Conservation (phyloP, 2,888 invertebrate genomes). For the Scaptomyza flava region DNA sequence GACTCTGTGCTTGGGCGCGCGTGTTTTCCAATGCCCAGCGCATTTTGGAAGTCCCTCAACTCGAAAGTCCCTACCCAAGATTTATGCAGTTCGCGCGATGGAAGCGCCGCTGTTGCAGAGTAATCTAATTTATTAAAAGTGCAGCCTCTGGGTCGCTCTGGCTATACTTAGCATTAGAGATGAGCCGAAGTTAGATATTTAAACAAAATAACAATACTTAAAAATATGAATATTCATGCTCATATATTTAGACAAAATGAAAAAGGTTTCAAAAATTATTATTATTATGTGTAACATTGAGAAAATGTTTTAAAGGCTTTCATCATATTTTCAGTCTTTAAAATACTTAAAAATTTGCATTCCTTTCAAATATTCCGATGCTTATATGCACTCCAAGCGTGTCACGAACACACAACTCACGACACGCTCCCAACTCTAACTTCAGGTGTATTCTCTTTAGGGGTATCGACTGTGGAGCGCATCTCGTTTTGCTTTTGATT, state of each 20-base stretch:
- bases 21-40: conserved; percentile 31
- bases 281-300: too few species aligned
- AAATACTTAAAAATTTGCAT: too few species aligned
- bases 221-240: too few species aligned
- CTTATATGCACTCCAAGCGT: not conserved
- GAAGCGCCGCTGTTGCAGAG: conserved; percentile 57
- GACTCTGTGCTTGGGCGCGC: conserved; percentile 46
- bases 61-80: conserved; percentile 32
- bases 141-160: conserved; percentile 56
- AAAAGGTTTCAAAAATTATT: too few species aligned
- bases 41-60: conserved; percentile 29
- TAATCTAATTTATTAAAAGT: conserved; percentile 79
- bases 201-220: too few species aligned
- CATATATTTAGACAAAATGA: too few species aligned
- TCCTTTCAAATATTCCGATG: too few species aligned
- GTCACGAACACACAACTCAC: not conserved
- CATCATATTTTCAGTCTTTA: too few species aligned
- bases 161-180: not conserved
- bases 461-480: conserved; percentile 34
- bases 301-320: not conserved
- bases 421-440: not conserved
- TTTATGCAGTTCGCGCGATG: conserved; percentile 73
- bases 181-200: not conserved
- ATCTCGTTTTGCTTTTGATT: conserved; percentile 81
- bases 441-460: conserved; percentile 5